These are phyloP conservation scores for Romanomermis culicivorax DNA, from an alignment of 2,888 invertebrate species.

Conservation along the genomic window DNA sequence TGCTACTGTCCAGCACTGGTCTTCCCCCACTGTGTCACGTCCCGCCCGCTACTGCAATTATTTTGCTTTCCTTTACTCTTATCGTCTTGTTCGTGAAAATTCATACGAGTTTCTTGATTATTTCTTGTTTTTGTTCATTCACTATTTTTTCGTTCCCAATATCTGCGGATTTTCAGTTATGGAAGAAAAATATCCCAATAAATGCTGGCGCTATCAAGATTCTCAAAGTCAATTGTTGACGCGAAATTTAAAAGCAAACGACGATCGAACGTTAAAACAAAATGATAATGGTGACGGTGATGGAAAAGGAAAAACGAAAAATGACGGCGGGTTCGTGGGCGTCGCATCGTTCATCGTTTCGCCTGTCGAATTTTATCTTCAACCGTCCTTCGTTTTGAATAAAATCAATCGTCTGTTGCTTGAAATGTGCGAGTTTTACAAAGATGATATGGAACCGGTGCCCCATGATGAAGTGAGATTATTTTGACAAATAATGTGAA, in stretches of 20 bases:
- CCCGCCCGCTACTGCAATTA: too few species aligned
- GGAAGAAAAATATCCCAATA: background rate
- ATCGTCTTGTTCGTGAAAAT: too few species aligned
- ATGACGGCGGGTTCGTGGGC: background rate
- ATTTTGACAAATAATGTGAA: background rate
- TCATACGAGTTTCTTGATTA: too few species aligned
- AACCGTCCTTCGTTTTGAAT: background rate
- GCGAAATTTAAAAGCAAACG: background rate
- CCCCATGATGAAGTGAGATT: background rate
- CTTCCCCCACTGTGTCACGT: too few species aligned
- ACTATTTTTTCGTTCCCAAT: too few species aligned
- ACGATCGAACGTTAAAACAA: background rate
- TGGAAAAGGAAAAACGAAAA: background rate
- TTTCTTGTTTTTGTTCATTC: too few species aligned
- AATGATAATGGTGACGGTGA: background rate
- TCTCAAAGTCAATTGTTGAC: background rate
- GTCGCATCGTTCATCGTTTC: background rate
- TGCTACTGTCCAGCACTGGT: too few species aligned
- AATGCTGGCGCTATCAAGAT: background rate
- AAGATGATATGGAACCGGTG: background rate
- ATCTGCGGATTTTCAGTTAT: background rate
- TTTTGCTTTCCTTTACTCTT: too few species aligned
- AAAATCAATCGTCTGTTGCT: background rate
- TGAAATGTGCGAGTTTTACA: background rate
- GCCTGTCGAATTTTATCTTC: slow-evolving; percentile 1